A percentile compares a stretch with the other conserved stretches of the same genome.
These are phyloP conservation scores for Zeugodacus cucurbitae DNA, from an alignment of 1,140 invertebrate genomes.

Conservation along the genomic window DNA sequence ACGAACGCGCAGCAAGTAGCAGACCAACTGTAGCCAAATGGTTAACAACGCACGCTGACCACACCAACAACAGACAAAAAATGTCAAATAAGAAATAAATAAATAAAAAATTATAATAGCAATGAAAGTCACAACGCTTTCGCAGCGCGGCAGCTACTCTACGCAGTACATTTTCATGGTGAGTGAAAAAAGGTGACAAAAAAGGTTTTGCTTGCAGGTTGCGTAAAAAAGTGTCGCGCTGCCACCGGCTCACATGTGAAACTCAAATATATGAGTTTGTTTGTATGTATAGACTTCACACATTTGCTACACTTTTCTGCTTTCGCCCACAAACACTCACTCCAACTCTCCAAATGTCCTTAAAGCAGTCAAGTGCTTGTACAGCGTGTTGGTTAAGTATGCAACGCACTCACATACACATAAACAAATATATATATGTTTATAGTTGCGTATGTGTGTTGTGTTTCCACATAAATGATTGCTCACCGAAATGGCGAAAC, in stretches of 20 bases:
- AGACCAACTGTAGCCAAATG: background rate
- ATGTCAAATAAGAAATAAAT: background rate
- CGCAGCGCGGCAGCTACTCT: background rate
- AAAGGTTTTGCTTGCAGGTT: background rate
- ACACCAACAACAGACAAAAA: background rate
- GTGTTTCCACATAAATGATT: background rate
- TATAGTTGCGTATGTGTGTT: background rate
- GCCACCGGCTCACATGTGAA: background rate
- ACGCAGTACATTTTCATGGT: background rate
- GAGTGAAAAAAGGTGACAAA: background rate
- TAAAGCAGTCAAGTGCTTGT: background rate
- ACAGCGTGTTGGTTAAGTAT: background rate
- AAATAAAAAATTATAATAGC: slow-evolving; percentile 26
- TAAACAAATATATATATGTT: background rate
- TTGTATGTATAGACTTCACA: background rate
- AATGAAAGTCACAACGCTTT: background rate
- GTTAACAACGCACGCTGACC: background rate
- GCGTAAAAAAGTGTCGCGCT: background rate
- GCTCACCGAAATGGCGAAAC: background rate
- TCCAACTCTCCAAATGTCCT: background rate
- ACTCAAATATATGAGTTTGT: background rate
- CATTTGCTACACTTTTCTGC: background rate
- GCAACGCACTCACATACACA: background rate
- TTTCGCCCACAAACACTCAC: background rate
- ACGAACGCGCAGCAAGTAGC: background rate